Evolutionary conservation across 1,140 invertebrate species (phyloP).

Genomic region (Drosophila tropicalis): DNA sequence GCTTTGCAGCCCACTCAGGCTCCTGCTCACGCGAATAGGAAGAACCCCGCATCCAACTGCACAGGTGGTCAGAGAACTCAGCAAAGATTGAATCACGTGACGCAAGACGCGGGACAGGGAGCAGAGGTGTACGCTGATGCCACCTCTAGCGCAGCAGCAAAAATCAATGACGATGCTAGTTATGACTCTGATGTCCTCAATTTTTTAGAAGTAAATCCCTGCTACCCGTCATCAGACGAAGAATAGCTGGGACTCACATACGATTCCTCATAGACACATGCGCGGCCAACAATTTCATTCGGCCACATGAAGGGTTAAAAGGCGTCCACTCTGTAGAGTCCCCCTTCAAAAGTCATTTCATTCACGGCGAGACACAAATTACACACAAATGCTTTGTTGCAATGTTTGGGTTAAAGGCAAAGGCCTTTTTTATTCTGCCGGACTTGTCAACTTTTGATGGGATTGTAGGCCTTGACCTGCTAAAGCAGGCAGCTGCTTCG

Average conservation of each 20-base stretch:
- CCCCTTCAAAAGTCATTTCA: no score
- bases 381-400: no score
- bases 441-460: slow-evolving; percentile 29
- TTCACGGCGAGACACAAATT: no score
- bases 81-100: slow-evolving; percentile 14
- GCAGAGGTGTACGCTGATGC: slow-evolving; percentile 13
- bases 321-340: no score
- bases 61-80: no score
- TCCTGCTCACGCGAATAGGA: no score
- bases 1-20: slow-evolving; percentile 17
- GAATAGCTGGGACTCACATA: no score
- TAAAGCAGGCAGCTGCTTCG: slow-evolving; percentile 15
- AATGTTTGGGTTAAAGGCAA: slow-evolving; percentile 22
- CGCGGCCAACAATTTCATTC: neutral
- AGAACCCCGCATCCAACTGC: no score
- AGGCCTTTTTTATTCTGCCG: slow-evolving; percentile 18
- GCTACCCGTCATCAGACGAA: no score
- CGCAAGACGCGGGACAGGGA: slow-evolving; percentile 7
- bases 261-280: slow-evolving; percentile 39
- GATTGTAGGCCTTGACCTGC: slow-evolving; percentile 26
- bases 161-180: no score
- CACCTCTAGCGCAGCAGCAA: neutral
- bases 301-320: slow-evolving; percentile 13
- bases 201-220: no score
- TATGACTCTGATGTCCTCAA: no score